Base-by-base conservation (phyloP, 2,888 invertebrate genomes). In the Latrodectus hesperus region DNA sequence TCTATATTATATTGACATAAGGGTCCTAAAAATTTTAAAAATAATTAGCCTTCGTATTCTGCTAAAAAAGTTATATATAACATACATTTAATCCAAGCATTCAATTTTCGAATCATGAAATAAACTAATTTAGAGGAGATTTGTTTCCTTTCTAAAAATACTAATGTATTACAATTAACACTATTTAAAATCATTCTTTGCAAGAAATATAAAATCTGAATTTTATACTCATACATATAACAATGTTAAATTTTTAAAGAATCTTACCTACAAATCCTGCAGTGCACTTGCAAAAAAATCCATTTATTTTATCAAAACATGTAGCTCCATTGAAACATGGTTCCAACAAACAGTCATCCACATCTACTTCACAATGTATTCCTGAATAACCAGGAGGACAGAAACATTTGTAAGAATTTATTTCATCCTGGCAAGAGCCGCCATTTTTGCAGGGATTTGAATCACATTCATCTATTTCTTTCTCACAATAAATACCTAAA, bases 391-490 rank as follows among this genome's bases (percentile, higher is more conserved):
- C 93, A 68, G 92, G 90, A 14, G 91, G 91, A 90, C 95, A 95
- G 0, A 90, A 89, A 88, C 95, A 95, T 16, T 86, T 90, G 89
- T 92, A 93, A 1, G 89, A 90, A 71, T 91, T 90, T 90, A 91
- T 17, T n/a, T 89, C 90, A 81, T 92, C 91, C 6, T 91, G 90
- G 90, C 95, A 95, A 0, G 91, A 91, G 0, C 93, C 94, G 68
- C 93, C 93, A 90, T 94, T 94, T 53, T 93, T 91, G 90, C 95
- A 95, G 0, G 94, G 94, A 65, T 92, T 92, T 1, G 94, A 93
- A 51, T 92, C 91, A 84, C 94, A 94, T 1, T 92, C 91, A 90
- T 93, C 92, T 22, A 93, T 91, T 87, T 92, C 91, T 26, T 91
- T 91, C 90, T 94, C 94, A 90, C 94, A 94, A 84, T 92, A 92